phyloP scores from a whole-genome alignment of 2,888 invertebrate species.

The Piscicola geometra region DNA sequence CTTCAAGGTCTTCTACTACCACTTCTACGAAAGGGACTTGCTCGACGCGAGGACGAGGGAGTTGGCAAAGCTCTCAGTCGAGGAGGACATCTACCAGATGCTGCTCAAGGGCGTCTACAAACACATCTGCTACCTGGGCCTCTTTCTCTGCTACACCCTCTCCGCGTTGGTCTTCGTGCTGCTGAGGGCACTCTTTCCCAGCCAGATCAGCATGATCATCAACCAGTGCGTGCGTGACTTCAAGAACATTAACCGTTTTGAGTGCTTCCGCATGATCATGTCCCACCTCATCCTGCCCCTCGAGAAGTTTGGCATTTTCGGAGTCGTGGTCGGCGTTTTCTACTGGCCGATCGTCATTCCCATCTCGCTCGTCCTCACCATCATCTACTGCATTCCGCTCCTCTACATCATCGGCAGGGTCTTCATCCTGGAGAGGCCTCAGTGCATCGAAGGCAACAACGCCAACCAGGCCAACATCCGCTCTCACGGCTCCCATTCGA shows the following conservation, averaged over 20 bases:
- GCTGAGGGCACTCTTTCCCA: conserved; percentile 34
- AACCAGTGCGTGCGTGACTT: conserved; percentile 40
- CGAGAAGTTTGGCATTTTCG: conserved; percentile 44
- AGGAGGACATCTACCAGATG: conserved; percentile 35
- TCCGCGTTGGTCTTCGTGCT: conserved; percentile 38
- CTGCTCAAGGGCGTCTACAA: conserved; percentile 40
- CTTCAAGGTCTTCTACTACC: conserved; percentile 39
- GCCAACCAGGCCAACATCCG: conserved; percentile 14
- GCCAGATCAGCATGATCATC: conserved; percentile 38
- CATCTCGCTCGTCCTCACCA: conserved; percentile 37
- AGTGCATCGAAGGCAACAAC: conserved; percentile 33
- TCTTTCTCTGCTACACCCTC: conserved; percentile 41
- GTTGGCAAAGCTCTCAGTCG: conserved; percentile 35
- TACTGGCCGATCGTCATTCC: conserved; percentile 43
- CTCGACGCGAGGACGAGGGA: conserved; percentile 34
- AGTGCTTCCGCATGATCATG: conserved; percentile 40
- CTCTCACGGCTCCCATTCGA: conserved; percentile 14
- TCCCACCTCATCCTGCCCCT: conserved; percentile 43
- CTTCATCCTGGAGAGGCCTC: conserved; percentile 39
- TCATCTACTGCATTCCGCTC: conserved; percentile 43
- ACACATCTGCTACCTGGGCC: conserved; percentile 36
- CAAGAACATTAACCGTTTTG: conserved; percentile 37
- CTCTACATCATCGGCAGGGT: conserved; percentile 42
- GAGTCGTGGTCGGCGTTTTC: conserved; percentile 39
- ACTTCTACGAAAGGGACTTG: conserved; percentile 40